Conservation (phyloP, 2,888 invertebrate species). For the Andrena hattorfiana region DNA sequence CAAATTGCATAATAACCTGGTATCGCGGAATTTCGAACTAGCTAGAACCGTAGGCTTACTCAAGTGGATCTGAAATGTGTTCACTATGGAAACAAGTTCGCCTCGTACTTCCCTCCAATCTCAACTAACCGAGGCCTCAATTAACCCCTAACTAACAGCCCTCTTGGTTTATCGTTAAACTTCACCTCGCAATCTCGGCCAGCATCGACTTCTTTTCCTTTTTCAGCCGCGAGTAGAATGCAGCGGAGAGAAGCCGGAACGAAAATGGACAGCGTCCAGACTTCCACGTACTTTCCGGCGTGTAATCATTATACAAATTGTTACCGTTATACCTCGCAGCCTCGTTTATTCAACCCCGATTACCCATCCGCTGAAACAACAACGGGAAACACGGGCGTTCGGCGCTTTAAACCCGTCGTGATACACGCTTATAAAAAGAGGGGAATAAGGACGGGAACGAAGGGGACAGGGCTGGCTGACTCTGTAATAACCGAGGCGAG, state of each 20-base stretch:
- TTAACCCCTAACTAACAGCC: too few species aligned
- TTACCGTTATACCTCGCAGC: neutral
- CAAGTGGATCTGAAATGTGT: slow-evolving; percentile 27
- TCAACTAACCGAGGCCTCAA: neutral
- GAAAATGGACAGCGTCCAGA: neutral
- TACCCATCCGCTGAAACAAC: neutral
- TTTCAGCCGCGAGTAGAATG: neutral
- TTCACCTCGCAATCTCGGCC: neutral
- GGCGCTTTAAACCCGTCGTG: neutral
- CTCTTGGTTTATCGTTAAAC: slow-evolving; percentile 4
- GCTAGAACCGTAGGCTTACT: slow-evolving; percentile 27
- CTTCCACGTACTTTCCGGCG: neutral
- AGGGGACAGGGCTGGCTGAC: too few species aligned
- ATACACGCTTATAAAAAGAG: slow-evolving; percentile 4
- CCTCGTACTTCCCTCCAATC: slow-evolving; percentile 4
- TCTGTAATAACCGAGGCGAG: slow-evolving; percentile 24
- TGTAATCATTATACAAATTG: slow-evolving; percentile 1
- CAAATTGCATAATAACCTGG: slow-evolving; percentile 47
- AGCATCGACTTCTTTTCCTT: neutral
- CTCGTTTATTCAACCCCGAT: slow-evolving; percentile 7
- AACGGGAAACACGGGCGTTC: neutral
- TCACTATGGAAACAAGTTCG: slow-evolving; percentile 28
- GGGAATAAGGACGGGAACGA: neutral
- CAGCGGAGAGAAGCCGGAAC: neutral
- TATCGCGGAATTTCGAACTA: slow-evolving; percentile 31